Conservation (phyloP, 1,140 invertebrate species). For the Atta colombica region DNA sequence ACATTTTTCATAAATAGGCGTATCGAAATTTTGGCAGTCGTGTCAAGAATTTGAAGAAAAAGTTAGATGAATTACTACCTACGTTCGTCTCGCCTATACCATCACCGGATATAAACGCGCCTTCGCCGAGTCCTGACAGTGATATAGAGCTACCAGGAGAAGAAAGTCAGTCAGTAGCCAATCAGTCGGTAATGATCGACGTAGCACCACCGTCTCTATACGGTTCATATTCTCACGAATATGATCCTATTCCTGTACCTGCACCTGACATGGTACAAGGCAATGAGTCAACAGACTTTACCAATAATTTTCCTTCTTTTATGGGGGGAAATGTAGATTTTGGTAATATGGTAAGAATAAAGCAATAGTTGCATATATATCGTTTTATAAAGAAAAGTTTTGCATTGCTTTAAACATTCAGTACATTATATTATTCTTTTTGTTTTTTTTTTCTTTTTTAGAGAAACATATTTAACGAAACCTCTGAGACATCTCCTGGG, state of each 20-base stretch:
- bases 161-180: slow-evolving; percentile 77
- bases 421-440: neutral
- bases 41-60: slow-evolving; percentile 94
- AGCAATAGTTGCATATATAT: neutral
- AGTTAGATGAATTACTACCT: slow-evolving; percentile 92
- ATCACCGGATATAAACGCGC: slow-evolving; percentile 93
- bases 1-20: slow-evolving; percentile 88
- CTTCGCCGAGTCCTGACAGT: slow-evolving; percentile 93
- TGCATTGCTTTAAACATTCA: neutral
- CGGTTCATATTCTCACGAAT: slow-evolving; percentile 84
- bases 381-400: neutral
- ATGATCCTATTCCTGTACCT: slow-evolving; percentile 81
- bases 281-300: slow-evolving; percentile 80
- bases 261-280: slow-evolving; percentile 78
- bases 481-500: slow-evolving; percentile 77
- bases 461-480: slow-evolving; percentile 85
- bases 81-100: slow-evolving; percentile 89
- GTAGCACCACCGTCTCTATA: slow-evolving; percentile 84
- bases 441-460: slow-evolving; percentile 70
- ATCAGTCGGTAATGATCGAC: slow-evolving; percentile 82
- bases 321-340: slow-evolving; percentile 86
- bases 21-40: slow-evolving; percentile 96
- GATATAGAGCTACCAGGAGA: slow-evolving; percentile 91
- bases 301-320: slow-evolving; percentile 84
- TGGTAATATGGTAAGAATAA: slow-evolving; percentile 82